These are phyloP conservation scores for Vicugna pacos DNA, from an alignment of 2,113 vertebrate species.

Conservation along the genomic window DNA sequence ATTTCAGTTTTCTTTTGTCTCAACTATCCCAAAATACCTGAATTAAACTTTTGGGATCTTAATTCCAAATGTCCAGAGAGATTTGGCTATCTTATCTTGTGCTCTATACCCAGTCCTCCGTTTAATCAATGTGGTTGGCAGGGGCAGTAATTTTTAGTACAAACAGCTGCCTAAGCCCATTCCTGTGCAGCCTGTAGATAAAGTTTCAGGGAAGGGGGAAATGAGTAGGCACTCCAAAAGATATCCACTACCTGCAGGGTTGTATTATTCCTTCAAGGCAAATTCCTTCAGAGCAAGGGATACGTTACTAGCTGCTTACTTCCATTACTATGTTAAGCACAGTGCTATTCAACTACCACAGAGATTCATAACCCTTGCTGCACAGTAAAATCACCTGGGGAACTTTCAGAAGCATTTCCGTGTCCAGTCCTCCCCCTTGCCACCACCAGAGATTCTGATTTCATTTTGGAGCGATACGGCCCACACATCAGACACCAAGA, in stretches of 20 bases:
- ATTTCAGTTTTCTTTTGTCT: slow-evolving; percentile 1
- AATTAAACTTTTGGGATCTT: slow-evolving; percentile 3
- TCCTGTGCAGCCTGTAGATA: background rate
- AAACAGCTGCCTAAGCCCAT: background rate
- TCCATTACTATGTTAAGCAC: background rate
- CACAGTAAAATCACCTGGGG: background rate
- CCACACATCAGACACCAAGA: background rate
- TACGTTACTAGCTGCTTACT: background rate
- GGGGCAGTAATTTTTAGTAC: background rate
- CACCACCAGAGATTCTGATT: background rate
- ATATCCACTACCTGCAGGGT: background rate
- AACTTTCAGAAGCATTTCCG: background rate
- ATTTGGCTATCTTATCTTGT: background rate
- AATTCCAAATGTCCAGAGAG: background rate
- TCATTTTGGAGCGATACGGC: background rate
- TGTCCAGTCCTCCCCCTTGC: background rate
- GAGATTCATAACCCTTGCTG: background rate
- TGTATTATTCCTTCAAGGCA: background rate
- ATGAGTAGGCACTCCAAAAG: background rate
- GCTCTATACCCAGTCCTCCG: background rate
- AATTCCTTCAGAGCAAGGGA: background rate
- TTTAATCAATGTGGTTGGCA: background rate
- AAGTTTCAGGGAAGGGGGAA: background rate
- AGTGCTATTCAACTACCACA: background rate
- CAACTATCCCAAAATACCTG: background rate